phyloP scores from a whole-genome alignment of 1,140 invertebrate genomes.

The Drosophila nannoptera region DNA sequence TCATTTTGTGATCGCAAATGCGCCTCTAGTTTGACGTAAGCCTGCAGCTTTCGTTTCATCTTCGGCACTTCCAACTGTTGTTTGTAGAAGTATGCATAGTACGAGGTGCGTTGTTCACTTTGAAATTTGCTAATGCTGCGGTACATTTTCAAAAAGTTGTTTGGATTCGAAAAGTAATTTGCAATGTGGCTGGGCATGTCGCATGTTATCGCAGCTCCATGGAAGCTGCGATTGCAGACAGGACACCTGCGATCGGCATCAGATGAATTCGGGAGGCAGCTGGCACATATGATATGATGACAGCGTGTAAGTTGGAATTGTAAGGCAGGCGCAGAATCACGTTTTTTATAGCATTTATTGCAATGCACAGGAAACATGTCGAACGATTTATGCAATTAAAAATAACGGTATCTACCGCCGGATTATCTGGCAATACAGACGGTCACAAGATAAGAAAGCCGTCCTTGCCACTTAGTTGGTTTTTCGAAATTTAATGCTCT shows the following conservation, averaged over 20 bases:
- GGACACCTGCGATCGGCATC: constrained; percentile 29
- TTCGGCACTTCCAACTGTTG: background rate
- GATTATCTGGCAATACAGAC: constrained; percentile 11
- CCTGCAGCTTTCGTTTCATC: constrained; percentile 20
- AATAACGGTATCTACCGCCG: constrained; percentile 5
- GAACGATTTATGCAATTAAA: background rate
- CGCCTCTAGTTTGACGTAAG: constrained; percentile 38
- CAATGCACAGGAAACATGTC: constrained; percentile 50
- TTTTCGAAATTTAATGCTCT: background rate
- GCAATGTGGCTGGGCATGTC: constrained; percentile 44
- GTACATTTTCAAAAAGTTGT: constrained; percentile 29
- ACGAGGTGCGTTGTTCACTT: constrained; percentile 20
- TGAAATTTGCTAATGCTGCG: constrained; percentile 50
- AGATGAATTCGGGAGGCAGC: constrained; percentile 11
- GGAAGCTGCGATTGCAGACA: constrained; percentile 20
- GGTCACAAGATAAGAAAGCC: constrained; percentile 1
- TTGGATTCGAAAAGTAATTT: constrained; percentile 47
- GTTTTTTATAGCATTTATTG: constrained; percentile 40
- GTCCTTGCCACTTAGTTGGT: background rate
- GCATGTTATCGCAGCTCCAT: constrained; percentile 10
- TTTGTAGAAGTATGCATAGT: constrained; percentile 25
- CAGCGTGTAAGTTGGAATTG: constrained; percentile 39
- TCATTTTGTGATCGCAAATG: constrained; percentile 30
- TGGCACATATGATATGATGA: constrained; percentile 47
- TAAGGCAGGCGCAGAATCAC: background rate